Evolutionary conservation across 30 jellyfish, hydroid and myxozoan genomes (phyloP), one percentile per base, ranked within the genome.

Genomic region (Hydractinia echinata): DNA sequence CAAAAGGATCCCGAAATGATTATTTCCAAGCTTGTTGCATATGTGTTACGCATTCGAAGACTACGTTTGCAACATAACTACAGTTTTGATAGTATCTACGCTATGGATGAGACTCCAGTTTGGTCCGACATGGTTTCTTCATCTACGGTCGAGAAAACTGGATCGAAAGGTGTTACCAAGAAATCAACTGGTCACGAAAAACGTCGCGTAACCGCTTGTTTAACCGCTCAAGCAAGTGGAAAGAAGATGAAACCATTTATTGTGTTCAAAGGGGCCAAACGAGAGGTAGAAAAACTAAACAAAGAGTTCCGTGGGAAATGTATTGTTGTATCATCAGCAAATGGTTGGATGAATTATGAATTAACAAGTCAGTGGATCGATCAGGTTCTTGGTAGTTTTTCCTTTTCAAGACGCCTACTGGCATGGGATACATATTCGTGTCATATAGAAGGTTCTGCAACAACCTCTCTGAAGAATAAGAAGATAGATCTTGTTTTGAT

Each of bases 291-390:
- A n/a, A n/a, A n/a, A n/a, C n/a, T n/a, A n/a, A n/a, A n/a, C n/a
- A 30, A 30, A 30, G 44, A 30, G 2, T 30, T 30, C 44, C 44
- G 44, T 30, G 44, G 44, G 44, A 30, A 30, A 30, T 30, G 44
- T 30, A 2, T 30, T 30, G 44, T 30, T 77, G 85, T 81, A 11
- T 50, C 85, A 51, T 52, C 85, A 15, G 3, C n/a, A 8, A 70
- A 62, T 76, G 88, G 83, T 19, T 76, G 88, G 84, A 84, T 84
- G 88, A 77, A 76, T 78, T 66, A 73, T 52, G 84, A 84, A 6
- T 50, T 73, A 53, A 76, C 69, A 3, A 58, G 69, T 18, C 16
- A 58, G n/a, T n/a, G n/a, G n/a, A n/a, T n/a, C n/a, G n/a, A n/a
- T n/a, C n/a, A n/a, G n/a, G n/a, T n/a, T n/a, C n/a, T n/a, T n/a